Evolutionary conservation across 2,888 invertebrate genomes (phyloP).

Genomic region (Rosalia funebris): DNA sequence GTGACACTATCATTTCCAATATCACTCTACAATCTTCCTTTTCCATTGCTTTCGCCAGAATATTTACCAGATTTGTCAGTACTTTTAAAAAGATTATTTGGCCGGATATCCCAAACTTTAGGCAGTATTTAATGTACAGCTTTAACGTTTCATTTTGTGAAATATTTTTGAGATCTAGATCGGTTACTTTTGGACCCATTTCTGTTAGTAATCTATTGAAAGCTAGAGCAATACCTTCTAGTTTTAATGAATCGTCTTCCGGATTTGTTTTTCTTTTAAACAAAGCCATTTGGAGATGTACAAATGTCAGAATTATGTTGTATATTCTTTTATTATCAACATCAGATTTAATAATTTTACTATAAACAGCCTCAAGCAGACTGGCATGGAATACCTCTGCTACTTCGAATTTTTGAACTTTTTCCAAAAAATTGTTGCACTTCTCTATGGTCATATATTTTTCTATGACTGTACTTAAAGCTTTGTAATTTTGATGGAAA

Average conservation of each 20-base stretch:
- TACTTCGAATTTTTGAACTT: constrained; percentile 73
- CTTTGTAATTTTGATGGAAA: constrained; percentile 69
- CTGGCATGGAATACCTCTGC: constrained; percentile 70
- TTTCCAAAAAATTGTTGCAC: constrained; percentile 68
- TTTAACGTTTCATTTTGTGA: constrained; percentile 67
- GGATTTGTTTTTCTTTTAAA: constrained; percentile 62
- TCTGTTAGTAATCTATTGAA: constrained; percentile 44
- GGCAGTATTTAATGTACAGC: constrained; percentile 70
- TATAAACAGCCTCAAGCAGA: constrained; percentile 68
- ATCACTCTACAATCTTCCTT: constrained; percentile 67
- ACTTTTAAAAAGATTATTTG: constrained; percentile 59
- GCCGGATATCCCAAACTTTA: constrained; percentile 72
- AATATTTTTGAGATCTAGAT: constrained; percentile 35
- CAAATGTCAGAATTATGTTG: constrained; percentile 68
- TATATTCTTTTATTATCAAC: constrained; percentile 64
- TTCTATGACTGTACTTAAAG: constrained; percentile 70
- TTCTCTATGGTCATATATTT: constrained; percentile 70
- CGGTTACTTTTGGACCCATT: constrained; percentile 29
- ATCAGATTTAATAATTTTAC: constrained; percentile 63
- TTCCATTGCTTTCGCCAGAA: constrained; percentile 66
- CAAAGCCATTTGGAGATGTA: constrained; percentile 67
- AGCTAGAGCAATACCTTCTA: constrained; percentile 40
- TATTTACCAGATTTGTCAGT: constrained; percentile 67
- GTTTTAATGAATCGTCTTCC: constrained; percentile 43
- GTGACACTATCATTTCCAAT: constrained; percentile 79